Evolutionary conservation across 2,113 vertebrate genomes (phyloP).

Genomic region (Chrysochloris asiatica): DNA sequence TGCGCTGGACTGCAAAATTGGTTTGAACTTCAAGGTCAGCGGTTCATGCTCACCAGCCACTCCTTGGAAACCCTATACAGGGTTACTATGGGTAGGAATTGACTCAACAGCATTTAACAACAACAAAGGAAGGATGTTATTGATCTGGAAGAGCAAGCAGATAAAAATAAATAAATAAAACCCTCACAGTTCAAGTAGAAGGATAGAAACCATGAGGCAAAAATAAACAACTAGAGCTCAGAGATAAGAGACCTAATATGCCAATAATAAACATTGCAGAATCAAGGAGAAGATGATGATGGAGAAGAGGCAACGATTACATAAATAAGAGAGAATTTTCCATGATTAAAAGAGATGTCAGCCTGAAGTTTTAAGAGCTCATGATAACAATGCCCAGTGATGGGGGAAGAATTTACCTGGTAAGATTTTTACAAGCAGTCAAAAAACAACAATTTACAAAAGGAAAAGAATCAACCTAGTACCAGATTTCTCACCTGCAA

Average conservation of each 20-base stretch:
- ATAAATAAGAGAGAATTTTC: conserved; percentile 54
- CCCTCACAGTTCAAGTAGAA: conserved; percentile 42
- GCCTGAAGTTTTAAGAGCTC: conserved; percentile 12
- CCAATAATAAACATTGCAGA: conserved; percentile 53
- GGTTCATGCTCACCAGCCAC: too few species aligned
- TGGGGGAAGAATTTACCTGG: neutral
- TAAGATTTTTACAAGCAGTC: neutral
- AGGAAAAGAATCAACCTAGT: neutral
- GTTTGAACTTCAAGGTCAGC: too few species aligned
- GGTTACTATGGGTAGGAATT: too few species aligned
- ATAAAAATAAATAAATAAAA: too few species aligned
- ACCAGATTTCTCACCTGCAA: neutral
- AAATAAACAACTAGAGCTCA: conserved; percentile 36
- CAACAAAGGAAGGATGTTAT: conserved; percentile 37
- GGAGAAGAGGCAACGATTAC: conserved; percentile 34
- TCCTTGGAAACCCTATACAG: too few species aligned
- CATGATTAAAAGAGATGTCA: conserved; percentile 39
- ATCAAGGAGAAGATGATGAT: conserved; percentile 51
- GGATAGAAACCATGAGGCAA: conserved; percentile 32
- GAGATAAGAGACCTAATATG: conserved; percentile 53
- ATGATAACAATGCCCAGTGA: neutral
- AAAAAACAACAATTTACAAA: conserved; percentile 12
- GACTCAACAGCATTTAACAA: too few species aligned
- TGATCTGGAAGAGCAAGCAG: conserved; percentile 32
- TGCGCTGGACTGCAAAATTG: too few species aligned